These are phyloP conservation scores for Bradypus variegatus DNA, from an alignment of 2,797 vertebrate genomes.

Conservation along the genomic window DNA sequence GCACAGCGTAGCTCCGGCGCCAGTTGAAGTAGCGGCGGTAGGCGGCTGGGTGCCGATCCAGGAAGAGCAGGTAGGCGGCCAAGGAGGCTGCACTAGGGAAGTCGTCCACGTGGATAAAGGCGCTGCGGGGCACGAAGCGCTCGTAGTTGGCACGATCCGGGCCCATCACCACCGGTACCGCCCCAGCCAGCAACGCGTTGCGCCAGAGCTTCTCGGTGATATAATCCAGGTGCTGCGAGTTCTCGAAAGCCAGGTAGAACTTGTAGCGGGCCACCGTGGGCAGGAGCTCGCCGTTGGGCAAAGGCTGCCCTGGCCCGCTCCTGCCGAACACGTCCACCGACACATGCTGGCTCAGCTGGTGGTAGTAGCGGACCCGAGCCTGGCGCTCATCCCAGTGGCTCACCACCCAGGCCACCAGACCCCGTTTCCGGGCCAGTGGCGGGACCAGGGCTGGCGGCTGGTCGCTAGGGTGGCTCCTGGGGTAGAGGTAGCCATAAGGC, in stretches of 20 bases:
- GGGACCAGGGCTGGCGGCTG: constrained; percentile 53
- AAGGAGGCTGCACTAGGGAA: constrained; percentile 80
- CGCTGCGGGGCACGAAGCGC: constrained; percentile 83
- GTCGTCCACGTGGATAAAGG: constrained; percentile 94
- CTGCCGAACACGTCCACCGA: constrained; percentile 83
- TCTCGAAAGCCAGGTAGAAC: constrained; percentile 95
- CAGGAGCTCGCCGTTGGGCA: constrained; percentile 73
- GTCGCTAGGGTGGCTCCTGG: constrained; percentile 44
- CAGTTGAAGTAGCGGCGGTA: constrained; percentile 85
- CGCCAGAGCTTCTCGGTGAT: constrained; percentile 95
- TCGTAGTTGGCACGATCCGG: constrained; percentile 88
- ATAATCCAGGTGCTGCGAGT: constrained; percentile 92
- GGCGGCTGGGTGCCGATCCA: constrained; percentile 73
- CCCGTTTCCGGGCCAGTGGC: constrained; percentile 68
- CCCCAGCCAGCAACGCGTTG: constrained; percentile 81
- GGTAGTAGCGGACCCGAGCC: constrained; percentile 82
- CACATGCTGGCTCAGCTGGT: constrained; percentile 76
- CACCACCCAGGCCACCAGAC: constrained; percentile 88
- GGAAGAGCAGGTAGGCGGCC: constrained; percentile 83
- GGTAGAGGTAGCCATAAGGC: constrained; percentile 85
- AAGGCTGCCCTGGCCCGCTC: constrained; percentile 60
- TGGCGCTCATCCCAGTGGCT: constrained; percentile 90
- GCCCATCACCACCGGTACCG: constrained; percentile 89
- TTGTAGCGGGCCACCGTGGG: constrained; percentile 81
- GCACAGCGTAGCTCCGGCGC: constrained; percentile 80